Evolutionary conservation across 2,797 vertebrate genomes (phyloP).

Genomic region (Phoxinus dragarum): DNA sequence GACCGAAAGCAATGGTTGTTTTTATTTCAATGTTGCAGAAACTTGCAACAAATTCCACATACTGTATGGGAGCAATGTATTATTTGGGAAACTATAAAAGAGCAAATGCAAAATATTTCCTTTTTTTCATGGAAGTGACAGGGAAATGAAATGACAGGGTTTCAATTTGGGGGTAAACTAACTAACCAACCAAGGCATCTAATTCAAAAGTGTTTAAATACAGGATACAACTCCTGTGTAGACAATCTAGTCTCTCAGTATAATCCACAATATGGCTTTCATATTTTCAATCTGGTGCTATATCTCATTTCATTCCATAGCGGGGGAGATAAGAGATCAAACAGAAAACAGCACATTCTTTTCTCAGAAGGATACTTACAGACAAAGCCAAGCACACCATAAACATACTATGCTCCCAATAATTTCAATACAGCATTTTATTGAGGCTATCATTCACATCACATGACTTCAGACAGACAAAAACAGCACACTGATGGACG

Average conservation of each 20-base stretch:
- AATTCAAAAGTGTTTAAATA: conserved; percentile 6
- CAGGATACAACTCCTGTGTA: not conserved
- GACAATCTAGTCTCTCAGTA: conserved; percentile 18
- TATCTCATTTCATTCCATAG: conserved; percentile 34
- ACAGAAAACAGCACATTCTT: conserved; percentile 50
- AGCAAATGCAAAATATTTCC: not conserved
- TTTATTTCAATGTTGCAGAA: conserved; percentile 18
- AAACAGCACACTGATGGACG: conserved; percentile 37
- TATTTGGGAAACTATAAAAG: conserved; percentile 15
- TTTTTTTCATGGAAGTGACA: not conserved
- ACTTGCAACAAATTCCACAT: not conserved
- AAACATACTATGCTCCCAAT: conserved; percentile 41
- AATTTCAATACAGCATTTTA: conserved; percentile 54
- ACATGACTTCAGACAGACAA: conserved; percentile 39
- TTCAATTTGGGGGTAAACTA: not conserved
- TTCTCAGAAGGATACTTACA: conserved; percentile 24
- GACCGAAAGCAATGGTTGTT: not conserved
- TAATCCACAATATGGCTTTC: conserved; percentile 38
- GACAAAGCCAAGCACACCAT: conserved; percentile 44
- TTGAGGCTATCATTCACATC: conserved; percentile 50
- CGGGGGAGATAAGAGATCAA: conserved; percentile 49
- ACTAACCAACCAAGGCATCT: not conserved
- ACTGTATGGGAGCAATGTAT: conserved; percentile 3
- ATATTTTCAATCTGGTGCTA: conserved; percentile 31
- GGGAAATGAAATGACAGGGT: not conserved